These are phyloP conservation scores for Yoshiicerus persimilis DNA, from an alignment of 1,140 invertebrate genomes.

Conservation along the genomic window DNA sequence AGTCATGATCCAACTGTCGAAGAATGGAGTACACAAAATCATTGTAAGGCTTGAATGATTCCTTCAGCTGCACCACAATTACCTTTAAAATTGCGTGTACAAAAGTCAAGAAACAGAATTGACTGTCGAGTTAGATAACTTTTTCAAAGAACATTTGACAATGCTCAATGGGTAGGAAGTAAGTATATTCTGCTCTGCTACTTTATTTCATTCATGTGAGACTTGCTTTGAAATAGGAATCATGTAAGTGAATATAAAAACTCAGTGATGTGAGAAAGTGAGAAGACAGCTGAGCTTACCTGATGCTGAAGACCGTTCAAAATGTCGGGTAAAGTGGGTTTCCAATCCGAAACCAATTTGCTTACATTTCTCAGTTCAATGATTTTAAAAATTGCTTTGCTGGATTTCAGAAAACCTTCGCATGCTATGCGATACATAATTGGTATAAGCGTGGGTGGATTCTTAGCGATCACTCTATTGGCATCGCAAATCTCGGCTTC, in stretches of 20 bases:
- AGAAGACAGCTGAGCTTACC: conserved; percentile 4
- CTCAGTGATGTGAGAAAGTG: not conserved
- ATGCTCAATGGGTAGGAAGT: too few species aligned
- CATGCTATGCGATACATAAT: conserved; percentile 40
- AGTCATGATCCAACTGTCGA: conserved; percentile 31
- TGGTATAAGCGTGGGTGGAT: not conserved
- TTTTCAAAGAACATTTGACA: not conserved
- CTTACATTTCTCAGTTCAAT: conserved; percentile 40
- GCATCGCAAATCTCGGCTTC: conserved; percentile 16
- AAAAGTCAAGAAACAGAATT: not conserved
- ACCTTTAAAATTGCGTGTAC: conserved; percentile 19
- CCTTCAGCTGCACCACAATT: conserved; percentile 37
- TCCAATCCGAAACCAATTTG: conserved; percentile 41
- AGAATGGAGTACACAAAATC: conserved; percentile 42
- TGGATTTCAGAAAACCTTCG: conserved; percentile 31
- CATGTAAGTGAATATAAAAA: not conserved
- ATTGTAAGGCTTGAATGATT: conserved; percentile 28
- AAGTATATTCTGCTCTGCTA: not conserved
- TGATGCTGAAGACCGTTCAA: conserved; percentile 35
- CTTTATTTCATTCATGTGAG: not conserved
- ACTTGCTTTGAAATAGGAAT: not conserved
- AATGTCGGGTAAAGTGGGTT: conserved; percentile 36
- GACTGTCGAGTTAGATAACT: not conserved
- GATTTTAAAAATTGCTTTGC: conserved; percentile 38
- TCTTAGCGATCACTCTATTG: conserved; percentile 19